A percentile compares a stretch with the other conserved stretches of the same genome.
Conservation (phyloP, 2,113 vertebrate species). For the Anseranas semipalmata region DNA sequence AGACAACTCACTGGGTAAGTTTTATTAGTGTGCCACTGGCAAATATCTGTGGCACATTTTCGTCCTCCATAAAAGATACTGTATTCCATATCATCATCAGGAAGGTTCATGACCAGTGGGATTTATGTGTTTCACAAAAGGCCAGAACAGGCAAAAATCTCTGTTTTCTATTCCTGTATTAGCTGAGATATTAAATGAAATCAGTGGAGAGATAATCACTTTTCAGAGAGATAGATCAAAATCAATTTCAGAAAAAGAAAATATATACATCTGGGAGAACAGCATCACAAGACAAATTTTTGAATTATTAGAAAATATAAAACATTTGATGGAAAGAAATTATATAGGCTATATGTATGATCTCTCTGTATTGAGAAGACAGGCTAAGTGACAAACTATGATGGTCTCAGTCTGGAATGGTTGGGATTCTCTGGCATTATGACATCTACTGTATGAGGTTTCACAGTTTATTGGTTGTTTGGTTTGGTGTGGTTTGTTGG, state of each 20-base stretch:
- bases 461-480: not conserved
- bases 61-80: not conserved
- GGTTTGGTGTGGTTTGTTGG: not conserved
- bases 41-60: not conserved
- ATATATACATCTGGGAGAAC: not conserved
- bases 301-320: not conserved
- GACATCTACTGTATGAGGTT: not conserved
- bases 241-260: not conserved
- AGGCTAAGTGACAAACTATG: not conserved
- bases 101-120: not conserved
- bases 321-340: not conserved
- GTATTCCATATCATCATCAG: not conserved
- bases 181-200: not conserved
- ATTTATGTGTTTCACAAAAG: not conserved
- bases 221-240: not conserved
- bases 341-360: not conserved
- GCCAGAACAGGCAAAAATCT: not conserved
- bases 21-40: not conserved
- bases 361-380: not conserved
- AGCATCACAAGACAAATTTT: not conserved
- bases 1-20: accelerated
- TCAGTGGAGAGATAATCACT: accelerated
- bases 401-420: not conserved
- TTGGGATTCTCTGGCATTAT: not conserved
- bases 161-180: not conserved